Evolutionary conservation across 2,113 vertebrate species (phyloP).

Genomic region (Dasyprocta punctata): DNA sequence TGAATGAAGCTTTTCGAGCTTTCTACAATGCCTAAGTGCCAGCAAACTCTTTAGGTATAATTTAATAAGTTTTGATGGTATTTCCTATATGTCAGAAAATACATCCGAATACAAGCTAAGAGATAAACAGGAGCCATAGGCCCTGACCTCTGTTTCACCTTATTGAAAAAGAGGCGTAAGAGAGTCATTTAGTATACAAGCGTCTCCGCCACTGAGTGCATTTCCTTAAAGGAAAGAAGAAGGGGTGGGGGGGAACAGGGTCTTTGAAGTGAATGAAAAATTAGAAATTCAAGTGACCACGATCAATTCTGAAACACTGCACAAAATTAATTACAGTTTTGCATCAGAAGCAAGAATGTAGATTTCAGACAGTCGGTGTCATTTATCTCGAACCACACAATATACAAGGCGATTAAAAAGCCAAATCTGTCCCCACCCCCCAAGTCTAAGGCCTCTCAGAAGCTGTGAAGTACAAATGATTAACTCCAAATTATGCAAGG

Average conservation of each 20-base stretch:
- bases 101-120: constrained; percentile 75
- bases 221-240: constrained; percentile 74
- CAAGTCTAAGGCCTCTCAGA: constrained; percentile 88
- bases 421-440: constrained; percentile 91
- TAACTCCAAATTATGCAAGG: constrained; percentile 94
- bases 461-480: constrained; percentile 92
- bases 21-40: constrained; percentile 68
- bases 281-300: constrained; percentile 94
- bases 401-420: constrained; percentile 92
- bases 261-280: constrained; percentile 94
- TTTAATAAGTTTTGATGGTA: constrained; percentile 83
- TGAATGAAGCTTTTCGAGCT: constrained; percentile 82
- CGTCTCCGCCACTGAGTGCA: constrained; percentile 68
- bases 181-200: constrained; percentile 83
- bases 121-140: constrained; percentile 79
- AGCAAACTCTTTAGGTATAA: constrained; percentile 73
- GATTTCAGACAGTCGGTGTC: constrained; percentile 89
- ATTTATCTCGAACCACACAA: constrained; percentile 93
- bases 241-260: constrained; percentile 36
- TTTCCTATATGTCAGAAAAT: constrained; percentile 83
- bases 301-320: constrained; percentile 97
- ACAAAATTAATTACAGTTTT: constrained; percentile 98
- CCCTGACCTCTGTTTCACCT: constrained; percentile 91
- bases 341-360: constrained; percentile 92
- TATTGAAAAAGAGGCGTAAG: constrained; percentile 86